Conservation (phyloP, 2,888 invertebrate species). For the Elgonia sp. region DNA sequence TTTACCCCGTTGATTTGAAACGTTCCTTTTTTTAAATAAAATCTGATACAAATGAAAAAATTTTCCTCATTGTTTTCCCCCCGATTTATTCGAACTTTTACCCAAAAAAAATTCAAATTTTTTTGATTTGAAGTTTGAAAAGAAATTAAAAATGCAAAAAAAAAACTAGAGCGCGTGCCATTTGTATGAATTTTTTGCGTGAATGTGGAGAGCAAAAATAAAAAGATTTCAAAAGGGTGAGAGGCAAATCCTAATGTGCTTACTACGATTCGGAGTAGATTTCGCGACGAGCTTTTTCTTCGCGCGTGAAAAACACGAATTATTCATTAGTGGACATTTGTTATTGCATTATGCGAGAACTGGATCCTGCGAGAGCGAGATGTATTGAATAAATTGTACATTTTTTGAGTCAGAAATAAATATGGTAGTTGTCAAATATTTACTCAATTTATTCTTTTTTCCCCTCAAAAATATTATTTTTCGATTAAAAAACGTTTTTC, state of each 20-base stretch:
- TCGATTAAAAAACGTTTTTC: not conserved
- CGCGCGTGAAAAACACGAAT: slow-evolving; percentile 58
- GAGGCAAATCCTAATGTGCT: slow-evolving; percentile 49
- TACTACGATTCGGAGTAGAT: slow-evolving; percentile 38
- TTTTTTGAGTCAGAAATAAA: slow-evolving; percentile 61
- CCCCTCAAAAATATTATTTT: not conserved
- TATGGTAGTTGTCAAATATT: slow-evolving; percentile 30
- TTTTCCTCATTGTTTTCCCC: not conserved
- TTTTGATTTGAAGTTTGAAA: slow-evolving; percentile 6
- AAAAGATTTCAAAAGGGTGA: not conserved
- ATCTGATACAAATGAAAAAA: not conserved
- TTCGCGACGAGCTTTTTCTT: slow-evolving; percentile 58
- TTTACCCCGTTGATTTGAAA: not conserved
- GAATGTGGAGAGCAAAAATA: slow-evolving; percentile 19
- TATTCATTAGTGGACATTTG: slow-evolving; percentile 63
- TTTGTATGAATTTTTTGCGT: slow-evolving; percentile 57
- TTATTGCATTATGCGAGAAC: slow-evolving; percentile 58
- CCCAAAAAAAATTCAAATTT: not conserved
- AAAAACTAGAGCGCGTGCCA: slow-evolving; percentile 46
- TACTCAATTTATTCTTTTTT: not conserved
- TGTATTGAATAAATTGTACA: slow-evolving; percentile 58
- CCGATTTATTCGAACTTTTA: not conserved
- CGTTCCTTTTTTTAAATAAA: not conserved
- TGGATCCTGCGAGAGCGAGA: slow-evolving; percentile 47
- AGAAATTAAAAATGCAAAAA: slow-evolving; percentile 27